Evolutionary conservation across 2,113 vertebrate species (phyloP).

Genomic region (Hylia prasina): DNA sequence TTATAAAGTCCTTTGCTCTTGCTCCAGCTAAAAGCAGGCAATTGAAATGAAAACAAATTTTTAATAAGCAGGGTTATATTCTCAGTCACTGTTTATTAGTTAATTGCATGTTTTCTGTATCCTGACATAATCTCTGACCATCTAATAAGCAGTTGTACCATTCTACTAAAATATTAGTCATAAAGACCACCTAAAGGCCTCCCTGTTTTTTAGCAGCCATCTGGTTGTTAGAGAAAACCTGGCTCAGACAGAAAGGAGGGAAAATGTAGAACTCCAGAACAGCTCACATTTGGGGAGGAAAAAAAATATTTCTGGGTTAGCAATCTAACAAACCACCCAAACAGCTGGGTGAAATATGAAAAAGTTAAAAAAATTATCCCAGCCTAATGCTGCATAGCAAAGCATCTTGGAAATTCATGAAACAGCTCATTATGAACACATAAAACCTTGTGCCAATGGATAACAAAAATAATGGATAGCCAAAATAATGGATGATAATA

Average conservation of each 20-base stretch:
- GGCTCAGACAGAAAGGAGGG: background rate
- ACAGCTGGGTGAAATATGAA: background rate
- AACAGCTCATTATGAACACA: background rate
- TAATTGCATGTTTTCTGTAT: background rate
- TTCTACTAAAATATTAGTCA: slow-evolving; percentile 34
- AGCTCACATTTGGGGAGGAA: background rate
- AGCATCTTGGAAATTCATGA: background rate
- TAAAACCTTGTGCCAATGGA: background rate
- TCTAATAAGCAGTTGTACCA: background rate
- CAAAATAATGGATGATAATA: background rate
- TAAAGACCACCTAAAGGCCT: background rate
- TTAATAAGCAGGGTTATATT: background rate
- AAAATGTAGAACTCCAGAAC: background rate
- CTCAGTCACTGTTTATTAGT: background rate
- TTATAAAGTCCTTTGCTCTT: background rate
- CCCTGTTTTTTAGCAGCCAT: slow-evolving; percentile 14
- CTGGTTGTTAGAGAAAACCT: slow-evolving; percentile 21
- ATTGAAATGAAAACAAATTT: background rate
- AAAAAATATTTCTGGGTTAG: background rate
- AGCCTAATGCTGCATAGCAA: background rate
- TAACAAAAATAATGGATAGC: background rate
- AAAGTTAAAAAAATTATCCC: background rate
- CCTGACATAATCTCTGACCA: background rate
- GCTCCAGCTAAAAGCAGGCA: background rate
- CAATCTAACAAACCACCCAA: background rate